A percentile compares a stretch with the other conserved stretches of the same genome.
Evolutionary conservation across 53 echinoderm and acorn worm genomes (phyloP).

Genomic region (Astropecten irregularis): DNA sequence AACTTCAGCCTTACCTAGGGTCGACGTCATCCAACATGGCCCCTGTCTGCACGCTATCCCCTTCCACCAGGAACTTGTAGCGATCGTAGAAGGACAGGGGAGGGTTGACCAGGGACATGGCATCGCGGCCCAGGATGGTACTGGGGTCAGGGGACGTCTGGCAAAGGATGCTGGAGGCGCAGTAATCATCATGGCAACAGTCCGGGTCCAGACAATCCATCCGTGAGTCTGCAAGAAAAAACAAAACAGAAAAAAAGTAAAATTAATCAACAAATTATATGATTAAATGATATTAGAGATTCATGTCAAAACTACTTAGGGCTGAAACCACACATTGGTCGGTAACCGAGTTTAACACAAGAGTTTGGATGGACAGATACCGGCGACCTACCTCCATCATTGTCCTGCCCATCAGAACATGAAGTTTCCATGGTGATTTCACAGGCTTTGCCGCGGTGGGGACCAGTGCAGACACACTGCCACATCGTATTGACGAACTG

Average conservation of each 20-base stretch:
- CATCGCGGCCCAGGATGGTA: slow-evolving; percentile 47
- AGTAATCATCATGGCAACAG: slow-evolving; percentile 77
- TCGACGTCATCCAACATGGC: slow-evolving; percentile 25
- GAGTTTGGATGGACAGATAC: no score
- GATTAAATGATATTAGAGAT: no score
- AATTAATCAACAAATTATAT: background rate
- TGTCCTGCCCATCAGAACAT: slow-evolving; percentile 90
- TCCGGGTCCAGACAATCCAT: slow-evolving; percentile 96
- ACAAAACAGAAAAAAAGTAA: background rate
- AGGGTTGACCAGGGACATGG: slow-evolving; percentile 34
- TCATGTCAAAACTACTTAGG: no score
- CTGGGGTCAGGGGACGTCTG: slow-evolving; percentile 73
- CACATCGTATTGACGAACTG: slow-evolving; percentile 68
- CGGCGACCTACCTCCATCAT: slow-evolving; percentile 90
- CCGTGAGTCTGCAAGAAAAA: slow-evolving; percentile 64
- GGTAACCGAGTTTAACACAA: no score
- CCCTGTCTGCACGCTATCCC: slow-evolving; percentile 75
- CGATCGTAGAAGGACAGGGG: slow-evolving; percentile 87
- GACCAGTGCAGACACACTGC: slow-evolving; percentile 77
- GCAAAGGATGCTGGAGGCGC: slow-evolving; percentile 69
- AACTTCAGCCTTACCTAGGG: slow-evolving; percentile 44
- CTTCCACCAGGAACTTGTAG: slow-evolving; percentile 80
- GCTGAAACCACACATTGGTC: no score
- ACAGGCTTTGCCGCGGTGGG: slow-evolving; percentile 80
- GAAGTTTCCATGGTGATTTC: slow-evolving; percentile 71